Percentiles rank a stretch among this genome's conserved stretches.
These are phyloP conservation scores for Tragulus kanchil DNA, from an alignment of 2,113 vertebrate genomes.

Conservation along the genomic window DNA sequence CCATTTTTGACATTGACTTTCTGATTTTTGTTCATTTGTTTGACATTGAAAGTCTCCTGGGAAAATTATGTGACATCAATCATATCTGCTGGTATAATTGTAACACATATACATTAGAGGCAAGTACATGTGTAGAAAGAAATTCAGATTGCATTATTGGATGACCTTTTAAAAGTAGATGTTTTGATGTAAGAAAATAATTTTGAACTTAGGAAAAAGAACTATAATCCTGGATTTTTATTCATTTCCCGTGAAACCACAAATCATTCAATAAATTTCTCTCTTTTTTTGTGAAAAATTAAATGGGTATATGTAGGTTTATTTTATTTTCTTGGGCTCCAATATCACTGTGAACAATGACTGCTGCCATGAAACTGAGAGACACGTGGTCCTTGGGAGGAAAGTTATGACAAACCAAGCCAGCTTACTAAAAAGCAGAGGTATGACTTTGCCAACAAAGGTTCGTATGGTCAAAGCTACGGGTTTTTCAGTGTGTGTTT, in stretches of 20 bases:
- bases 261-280: not conserved
- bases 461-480: not conserved
- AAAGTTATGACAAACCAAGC: not conserved
- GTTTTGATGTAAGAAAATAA: not conserved
- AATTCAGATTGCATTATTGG: not conserved
- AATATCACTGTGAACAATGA: not conserved
- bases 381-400: not conserved
- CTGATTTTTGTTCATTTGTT: slow-evolving; percentile 22
- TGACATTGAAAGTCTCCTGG: slow-evolving; percentile 3
- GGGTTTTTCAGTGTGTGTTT: not conserved
- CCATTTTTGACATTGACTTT: slow-evolving; percentile 16
- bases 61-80: not conserved
- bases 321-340: not conserved
- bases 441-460: not conserved
- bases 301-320: not conserved
- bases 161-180: not conserved
- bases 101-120: not conserved
- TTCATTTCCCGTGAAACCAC: not conserved
- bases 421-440: not conserved
- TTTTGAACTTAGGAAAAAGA: not conserved
- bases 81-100: not conserved
- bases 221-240: not conserved
- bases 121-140: not conserved
- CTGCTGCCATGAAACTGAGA: not conserved
- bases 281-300: not conserved